Evolutionary conservation across 2,797 vertebrate species (phyloP), one percentile per base, ranked within the genome.

Genomic region (Eidolon dupreanum): DNA sequence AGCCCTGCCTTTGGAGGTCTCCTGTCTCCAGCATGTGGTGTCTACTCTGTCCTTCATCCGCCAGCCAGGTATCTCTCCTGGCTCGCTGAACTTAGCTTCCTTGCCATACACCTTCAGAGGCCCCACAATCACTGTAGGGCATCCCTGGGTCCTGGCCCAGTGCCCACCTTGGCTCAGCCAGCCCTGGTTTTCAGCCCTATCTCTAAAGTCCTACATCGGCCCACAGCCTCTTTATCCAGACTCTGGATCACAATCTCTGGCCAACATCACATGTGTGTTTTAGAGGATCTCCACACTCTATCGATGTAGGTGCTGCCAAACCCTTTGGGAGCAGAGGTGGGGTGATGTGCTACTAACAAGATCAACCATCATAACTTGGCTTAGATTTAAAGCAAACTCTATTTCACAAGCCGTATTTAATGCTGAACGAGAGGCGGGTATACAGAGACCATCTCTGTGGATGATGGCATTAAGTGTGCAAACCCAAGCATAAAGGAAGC

Each of bases 331-430:
- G 16, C 1, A 28, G 55, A 41, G 13, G 19, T 26, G 17, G 46
- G 33, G 26, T 71, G 49, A 92, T 13, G 2, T 77, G 73, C 43
- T 90, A 74, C 38, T 82, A 66, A 73, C 33, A 59, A 68, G 82
- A 95, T 17, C 68, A 85, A 43, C 59, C 74, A 79, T 61, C 36
- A 26, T n/a, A 84, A 53, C 38, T 28, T 38, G 38, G 38, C 41
- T 94, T 96, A 68, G 83, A 90, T 43, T 82, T 83, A 73, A 85
- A 97, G 84, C 51, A 65, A 88, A 92, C 53, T 70, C 81, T n/a
- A 43, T 51, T 68, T 86, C 68, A 88, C 4, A 31, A 22, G 8
- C 63, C 66, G 9, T 43, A 53, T 46, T 51, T 74, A 93, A 83
- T 65, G 59, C 9, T 43, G 49, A 94, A n/a, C 20, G 70, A 61